Base-by-base conservation (phyloP, 2,797 vertebrate genomes). In the Loriculus beryllinus region DNA sequence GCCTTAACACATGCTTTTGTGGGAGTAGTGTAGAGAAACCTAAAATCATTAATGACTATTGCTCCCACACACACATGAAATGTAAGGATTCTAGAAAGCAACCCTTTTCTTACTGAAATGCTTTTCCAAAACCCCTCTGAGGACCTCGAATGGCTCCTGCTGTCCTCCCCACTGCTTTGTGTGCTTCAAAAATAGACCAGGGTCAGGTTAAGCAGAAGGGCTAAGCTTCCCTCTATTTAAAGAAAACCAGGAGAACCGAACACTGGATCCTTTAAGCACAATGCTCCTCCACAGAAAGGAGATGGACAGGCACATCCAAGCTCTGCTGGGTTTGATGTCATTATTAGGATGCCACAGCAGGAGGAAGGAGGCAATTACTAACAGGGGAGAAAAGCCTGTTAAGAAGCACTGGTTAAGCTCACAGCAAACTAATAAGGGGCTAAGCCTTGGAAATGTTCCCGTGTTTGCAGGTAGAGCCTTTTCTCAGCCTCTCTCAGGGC, bases 351-450 rank as follows among this genome's bases (percentile, higher is more conserved):
- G 94, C 89, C 95, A 52, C 84, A 94, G 93, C 91, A 88, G 93
- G 93, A 96, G 76, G 93, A 92, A 91, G 79, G 86, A 94, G 95
- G 95, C 94, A 94, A 94, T 95, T 95, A 95, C 90, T 91, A 90
- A 92, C 7, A 92, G 85, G 67, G 63, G 65, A 92, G 89, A 86
- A 94, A 93, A 96, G 92, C 89, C 95, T 92, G 82, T 93, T 94
- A 94, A 96, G 88, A 82, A 90, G 90, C 85, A 76, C 95, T 94
- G 89, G 87, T 74, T 95, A 89, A 96, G 95, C 96, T 96, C 91
- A 88, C 86, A 78, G 82, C 82, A 93, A 93, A 90, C 94, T 92
- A 95, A 88, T 82, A 68, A 81, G 90, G 81, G 86, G n/a, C 79
- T 91, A 83, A 96, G 85, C 89, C 92, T 80, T 52, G 63, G 67